Percentiles rank a stretch among this genome's conserved stretches.
These are phyloP conservation scores for Onychomys leucogaster DNA, from an alignment of 2,797 vertebrate species.

Conservation along the genomic window DNA sequence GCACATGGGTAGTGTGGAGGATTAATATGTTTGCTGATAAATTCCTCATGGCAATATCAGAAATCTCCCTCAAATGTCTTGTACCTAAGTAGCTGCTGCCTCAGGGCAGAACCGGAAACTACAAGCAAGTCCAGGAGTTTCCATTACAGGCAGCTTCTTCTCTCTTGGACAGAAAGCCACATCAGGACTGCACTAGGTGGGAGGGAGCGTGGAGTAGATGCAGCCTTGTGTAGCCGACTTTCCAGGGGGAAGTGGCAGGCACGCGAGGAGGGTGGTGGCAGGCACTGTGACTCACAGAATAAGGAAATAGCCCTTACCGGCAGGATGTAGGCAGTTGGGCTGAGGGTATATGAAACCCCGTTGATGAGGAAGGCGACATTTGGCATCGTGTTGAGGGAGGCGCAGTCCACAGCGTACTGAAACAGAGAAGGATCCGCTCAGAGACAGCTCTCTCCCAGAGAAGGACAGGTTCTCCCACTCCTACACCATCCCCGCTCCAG, in stretches of 20 bases:
- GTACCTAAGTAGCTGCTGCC: not conserved
- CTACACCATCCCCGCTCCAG: not conserved
- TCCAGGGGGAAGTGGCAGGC: slow-evolving; percentile 28
- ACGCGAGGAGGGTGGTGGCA: not conserved
- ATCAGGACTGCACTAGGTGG: not conserved
- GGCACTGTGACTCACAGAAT: not conserved
- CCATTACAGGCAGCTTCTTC: fast-evolving
- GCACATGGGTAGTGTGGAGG: not conserved
- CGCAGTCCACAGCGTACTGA: slow-evolving; percentile 85
- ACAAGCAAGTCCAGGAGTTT: not conserved
- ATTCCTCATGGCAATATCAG: not conserved
- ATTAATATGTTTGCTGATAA: not conserved
- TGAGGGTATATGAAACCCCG: slow-evolving; percentile 83
- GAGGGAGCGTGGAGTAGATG: not conserved
- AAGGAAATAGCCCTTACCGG: slow-evolving; percentile 76
- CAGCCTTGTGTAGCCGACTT: not conserved
- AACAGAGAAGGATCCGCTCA: not conserved
- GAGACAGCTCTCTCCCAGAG: not conserved
- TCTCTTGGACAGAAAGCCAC: not conserved
- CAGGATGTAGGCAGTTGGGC: slow-evolving; percentile 85
- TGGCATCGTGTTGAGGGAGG: slow-evolving; percentile 82
- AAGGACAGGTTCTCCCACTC: not conserved
- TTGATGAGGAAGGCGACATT: slow-evolving; percentile 87
- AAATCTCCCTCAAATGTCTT: not conserved
- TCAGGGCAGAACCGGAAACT: not conserved